These are phyloP conservation scores for Hypanus sabinus DNA, from an alignment of 2,113 vertebrate species.

Conservation along the genomic window DNA sequence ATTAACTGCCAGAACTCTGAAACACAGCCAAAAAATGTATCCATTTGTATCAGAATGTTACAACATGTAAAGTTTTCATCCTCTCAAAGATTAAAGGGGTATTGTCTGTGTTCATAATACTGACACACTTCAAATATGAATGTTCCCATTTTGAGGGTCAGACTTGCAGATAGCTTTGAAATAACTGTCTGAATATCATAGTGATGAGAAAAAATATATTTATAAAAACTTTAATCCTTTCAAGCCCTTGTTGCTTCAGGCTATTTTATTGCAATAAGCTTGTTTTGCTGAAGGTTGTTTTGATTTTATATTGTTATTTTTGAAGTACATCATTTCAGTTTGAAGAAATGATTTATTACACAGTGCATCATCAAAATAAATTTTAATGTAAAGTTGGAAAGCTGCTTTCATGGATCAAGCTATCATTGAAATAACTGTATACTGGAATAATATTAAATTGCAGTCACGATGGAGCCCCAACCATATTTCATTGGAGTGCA, in stretches of 20 bases:
- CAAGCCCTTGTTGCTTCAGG: not conserved
- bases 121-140: slow-evolving; percentile 32
- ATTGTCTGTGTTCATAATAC: slow-evolving; percentile 30
- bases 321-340: not conserved
- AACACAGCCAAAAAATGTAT: slow-evolving; percentile 36
- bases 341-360: not conserved
- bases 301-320: not conserved
- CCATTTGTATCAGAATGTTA: slow-evolving; percentile 36
- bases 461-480: too few relatives aligned
- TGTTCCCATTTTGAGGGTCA: slow-evolving; percentile 27
- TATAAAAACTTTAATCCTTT: not conserved
- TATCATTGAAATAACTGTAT: not conserved
- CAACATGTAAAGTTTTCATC: slow-evolving; percentile 36
- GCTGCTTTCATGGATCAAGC: too few relatives aligned
- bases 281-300: not conserved
- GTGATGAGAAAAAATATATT: not conserved
- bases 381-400: too few relatives aligned
- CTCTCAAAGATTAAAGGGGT: slow-evolving; percentile 27
- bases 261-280: not conserved
- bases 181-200: not conserved
- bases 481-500: too few relatives aligned
- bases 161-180: slow-evolving; percentile 5
- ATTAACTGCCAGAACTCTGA: slow-evolving; percentile 36
- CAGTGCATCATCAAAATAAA: too few relatives aligned
- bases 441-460: not conserved